These are phyloP conservation scores for Strix aluco DNA, from an alignment of 2,113 vertebrate genomes.

Conservation along the genomic window DNA sequence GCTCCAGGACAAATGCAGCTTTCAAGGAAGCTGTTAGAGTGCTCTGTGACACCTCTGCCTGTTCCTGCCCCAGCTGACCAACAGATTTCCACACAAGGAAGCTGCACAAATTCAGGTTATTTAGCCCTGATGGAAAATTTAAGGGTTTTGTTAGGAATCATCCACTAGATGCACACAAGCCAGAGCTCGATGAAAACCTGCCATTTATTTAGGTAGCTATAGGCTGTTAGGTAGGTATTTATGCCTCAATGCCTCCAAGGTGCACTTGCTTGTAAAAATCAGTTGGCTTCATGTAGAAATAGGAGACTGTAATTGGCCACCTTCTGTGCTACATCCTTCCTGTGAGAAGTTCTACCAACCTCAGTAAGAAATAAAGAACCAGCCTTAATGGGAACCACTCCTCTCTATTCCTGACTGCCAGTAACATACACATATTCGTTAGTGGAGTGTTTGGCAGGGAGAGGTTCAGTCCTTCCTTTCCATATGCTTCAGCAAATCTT, in stretches of 20 bases:
- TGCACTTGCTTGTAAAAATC: background rate
- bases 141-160: background rate
- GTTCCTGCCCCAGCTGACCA: background rate
- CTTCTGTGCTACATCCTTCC: background rate
- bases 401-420: background rate
- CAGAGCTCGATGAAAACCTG: background rate
- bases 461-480: background rate
- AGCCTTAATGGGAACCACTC: background rate
- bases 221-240: background rate
- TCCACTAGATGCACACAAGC: background rate
- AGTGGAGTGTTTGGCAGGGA: background rate
- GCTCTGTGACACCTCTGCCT: background rate
- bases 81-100: background rate
- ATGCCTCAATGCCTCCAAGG: background rate
- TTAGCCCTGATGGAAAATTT: background rate
- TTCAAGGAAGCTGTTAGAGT: background rate
- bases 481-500: background rate
- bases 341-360: background rate
- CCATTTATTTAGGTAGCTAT: background rate
- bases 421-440: background rate
- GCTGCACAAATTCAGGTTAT: background rate
- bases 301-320: background rate
- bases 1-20: background rate
- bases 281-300: background rate
- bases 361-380: background rate